Conservation (phyloP, 2,888 invertebrate genomes). For the Eristalis arbustorum region DNA sequence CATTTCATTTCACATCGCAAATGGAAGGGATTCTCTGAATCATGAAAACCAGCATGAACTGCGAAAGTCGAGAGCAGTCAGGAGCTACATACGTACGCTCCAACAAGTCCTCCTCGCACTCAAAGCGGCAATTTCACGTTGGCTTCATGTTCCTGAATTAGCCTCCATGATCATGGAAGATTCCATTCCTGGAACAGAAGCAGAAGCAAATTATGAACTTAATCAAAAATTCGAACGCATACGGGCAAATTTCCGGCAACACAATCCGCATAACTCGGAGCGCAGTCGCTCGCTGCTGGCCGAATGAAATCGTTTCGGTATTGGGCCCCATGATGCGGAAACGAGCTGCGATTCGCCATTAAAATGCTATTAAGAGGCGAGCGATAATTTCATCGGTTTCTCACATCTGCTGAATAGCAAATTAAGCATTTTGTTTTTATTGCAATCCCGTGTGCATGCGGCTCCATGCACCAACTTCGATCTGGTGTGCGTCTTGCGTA, state of each 20-base stretch:
- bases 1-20: too few relatives aligned
- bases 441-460: not conserved
- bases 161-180: too few relatives aligned
- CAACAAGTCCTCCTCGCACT: too few relatives aligned
- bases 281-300: not conserved
- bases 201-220: not conserved
- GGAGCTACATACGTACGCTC: too few relatives aligned
- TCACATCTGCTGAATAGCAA: conserved; percentile 62
- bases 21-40: too few relatives aligned
- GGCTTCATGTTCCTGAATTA: too few relatives aligned
- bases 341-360: conserved; percentile 33
- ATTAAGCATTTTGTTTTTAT: conserved; percentile 56
- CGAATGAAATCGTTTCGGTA: conserved; percentile 32
- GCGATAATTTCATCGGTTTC: conserved; percentile 57
- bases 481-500: not conserved
- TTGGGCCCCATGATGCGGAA: conserved; percentile 31
- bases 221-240: not conserved
- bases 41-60: too few relatives aligned
- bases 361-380: conserved; percentile 42
- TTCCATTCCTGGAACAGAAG: not conserved
- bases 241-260: not conserved
- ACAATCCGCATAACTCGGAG: not conserved
- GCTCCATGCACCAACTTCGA: conserved; percentile 16
- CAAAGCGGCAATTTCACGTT: too few relatives aligned
- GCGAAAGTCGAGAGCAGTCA: too few relatives aligned